Conservation (phyloP, 2,797 vertebrate species). For the Octomys mimax region DNA sequence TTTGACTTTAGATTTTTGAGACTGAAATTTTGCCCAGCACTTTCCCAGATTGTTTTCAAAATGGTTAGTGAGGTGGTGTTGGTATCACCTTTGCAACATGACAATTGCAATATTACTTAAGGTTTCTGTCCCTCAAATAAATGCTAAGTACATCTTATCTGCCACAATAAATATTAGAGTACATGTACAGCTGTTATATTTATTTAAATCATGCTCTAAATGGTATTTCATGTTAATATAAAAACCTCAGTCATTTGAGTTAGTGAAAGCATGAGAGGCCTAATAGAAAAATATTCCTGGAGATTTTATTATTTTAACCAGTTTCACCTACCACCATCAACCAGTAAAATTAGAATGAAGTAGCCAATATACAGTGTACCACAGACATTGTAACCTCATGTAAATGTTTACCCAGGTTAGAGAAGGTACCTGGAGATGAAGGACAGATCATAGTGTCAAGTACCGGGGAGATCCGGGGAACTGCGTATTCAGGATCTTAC, state of each 20-base stretch:
- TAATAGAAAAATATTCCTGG: not conserved
- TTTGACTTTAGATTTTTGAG: not conserved
- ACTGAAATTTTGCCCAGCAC: not conserved
- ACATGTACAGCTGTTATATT: not conserved
- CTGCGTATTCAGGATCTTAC: not conserved
- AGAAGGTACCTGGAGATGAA: not conserved
- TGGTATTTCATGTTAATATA: not conserved
- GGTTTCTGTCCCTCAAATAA: not conserved
- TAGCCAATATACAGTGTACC: not conserved
- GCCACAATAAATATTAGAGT: not conserved
- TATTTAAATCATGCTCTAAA: not conserved
- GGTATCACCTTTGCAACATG: not conserved
- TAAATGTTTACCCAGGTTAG: not conserved
- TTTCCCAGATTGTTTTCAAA: constrained; percentile 19
- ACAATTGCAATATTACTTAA: not conserved
- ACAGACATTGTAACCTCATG: not conserved
- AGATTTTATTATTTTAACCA: not conserved
- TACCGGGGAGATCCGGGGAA: not conserved
- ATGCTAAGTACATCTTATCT: constrained; percentile 37
- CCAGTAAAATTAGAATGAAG: not conserved
- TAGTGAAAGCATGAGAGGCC: not conserved
- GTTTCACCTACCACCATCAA: not conserved
- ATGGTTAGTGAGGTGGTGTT: not conserved
- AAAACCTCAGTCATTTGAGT: not conserved
- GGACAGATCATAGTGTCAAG: not conserved